Evolutionary conservation across 1,140 invertebrate species (phyloP).

Genomic region (Lasaia peninsularis): DNA sequence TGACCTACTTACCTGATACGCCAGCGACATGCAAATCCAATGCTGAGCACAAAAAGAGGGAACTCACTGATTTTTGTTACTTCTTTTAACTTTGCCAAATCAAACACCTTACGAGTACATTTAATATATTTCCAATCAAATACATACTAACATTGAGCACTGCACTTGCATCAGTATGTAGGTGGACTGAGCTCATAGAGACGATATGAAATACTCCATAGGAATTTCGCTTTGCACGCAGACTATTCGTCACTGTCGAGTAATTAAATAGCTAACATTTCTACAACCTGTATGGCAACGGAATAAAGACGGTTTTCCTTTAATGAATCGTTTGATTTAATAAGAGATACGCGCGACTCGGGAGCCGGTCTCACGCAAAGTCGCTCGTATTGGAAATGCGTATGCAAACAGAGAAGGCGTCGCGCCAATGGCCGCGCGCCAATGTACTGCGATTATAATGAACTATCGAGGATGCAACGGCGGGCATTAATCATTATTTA

Average conservation of each 20-base stretch:
- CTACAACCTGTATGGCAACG: constrained; percentile 33
- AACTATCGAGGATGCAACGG: background rate
- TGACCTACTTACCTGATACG: constrained; percentile 4
- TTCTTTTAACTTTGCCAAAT: background rate
- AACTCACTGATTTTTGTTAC: background rate
- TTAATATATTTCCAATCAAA: background rate
- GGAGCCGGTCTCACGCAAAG: constrained; percentile 16
- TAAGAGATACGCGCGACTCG: constrained; percentile 14
- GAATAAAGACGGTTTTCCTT: constrained; percentile 30
- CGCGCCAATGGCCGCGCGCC: constrained; percentile 9
- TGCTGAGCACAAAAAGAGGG: background rate
- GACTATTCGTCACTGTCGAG: constrained; percentile 61
- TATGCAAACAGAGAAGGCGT: constrained; percentile 5
- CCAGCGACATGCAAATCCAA: background rate
- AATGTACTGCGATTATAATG: constrained; percentile 2
- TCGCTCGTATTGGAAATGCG: background rate
- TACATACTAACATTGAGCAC: background rate
- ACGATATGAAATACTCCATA: constrained; percentile 51
- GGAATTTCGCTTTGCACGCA: constrained; percentile 61
- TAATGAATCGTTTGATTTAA: constrained; percentile 7
- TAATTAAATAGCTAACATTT: constrained; percentile 50
- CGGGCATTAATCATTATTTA: too few relatives aligned
- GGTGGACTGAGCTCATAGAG: background rate
- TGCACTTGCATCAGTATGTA: background rate
- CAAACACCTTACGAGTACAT: background rate